Conservation (phyloP, 2,797 vertebrate species). For the Danio tinwini region DNA sequence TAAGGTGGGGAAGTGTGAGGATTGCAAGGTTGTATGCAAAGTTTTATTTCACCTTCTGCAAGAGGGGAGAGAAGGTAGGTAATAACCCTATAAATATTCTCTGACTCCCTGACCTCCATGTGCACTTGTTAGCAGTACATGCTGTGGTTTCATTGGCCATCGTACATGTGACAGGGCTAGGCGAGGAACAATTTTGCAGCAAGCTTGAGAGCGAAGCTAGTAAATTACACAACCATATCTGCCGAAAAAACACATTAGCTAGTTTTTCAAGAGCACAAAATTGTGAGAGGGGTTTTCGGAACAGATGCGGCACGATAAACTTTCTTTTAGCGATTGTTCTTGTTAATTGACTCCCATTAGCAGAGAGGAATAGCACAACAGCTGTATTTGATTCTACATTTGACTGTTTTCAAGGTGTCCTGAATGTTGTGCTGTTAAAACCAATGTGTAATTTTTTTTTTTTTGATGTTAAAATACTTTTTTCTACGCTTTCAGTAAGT, state of each 20-base stretch:
- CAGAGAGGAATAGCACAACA: conserved; percentile 37
- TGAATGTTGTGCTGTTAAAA: conserved; percentile 17
- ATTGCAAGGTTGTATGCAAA: conserved; percentile 70
- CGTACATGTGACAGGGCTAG: conserved; percentile 17
- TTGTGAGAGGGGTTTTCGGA: conserved; percentile 18
- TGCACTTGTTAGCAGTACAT: conserved; percentile 57
- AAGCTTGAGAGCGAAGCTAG: conserved; percentile 7
- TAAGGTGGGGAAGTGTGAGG: conserved; percentile 51
- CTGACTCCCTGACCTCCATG: conserved; percentile 53
- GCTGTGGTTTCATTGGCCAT: conserved; percentile 29
- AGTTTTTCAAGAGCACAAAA: neutral
- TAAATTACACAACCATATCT: conserved; percentile 1
- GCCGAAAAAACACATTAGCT: conserved; percentile 14
- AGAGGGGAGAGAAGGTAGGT: conserved; percentile 52
- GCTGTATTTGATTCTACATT: conserved; percentile 34
- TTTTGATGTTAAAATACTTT: conserved; percentile 9
- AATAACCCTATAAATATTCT: conserved; percentile 67
- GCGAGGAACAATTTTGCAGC: conserved; percentile 27
- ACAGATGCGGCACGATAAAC: conserved; percentile 26
- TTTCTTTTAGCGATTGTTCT: conserved; percentile 26
- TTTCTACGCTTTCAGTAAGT: neutral
- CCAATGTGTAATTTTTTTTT: conserved; percentile 7
- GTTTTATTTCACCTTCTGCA: conserved; percentile 63
- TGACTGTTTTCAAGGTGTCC: conserved; percentile 35
- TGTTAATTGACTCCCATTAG: conserved; percentile 46